A percentile compares a stretch with the other conserved stretches of the same genome.
Conservation (phyloP, 2,888 invertebrate genomes). For the Spodoptera exigua region DNA sequence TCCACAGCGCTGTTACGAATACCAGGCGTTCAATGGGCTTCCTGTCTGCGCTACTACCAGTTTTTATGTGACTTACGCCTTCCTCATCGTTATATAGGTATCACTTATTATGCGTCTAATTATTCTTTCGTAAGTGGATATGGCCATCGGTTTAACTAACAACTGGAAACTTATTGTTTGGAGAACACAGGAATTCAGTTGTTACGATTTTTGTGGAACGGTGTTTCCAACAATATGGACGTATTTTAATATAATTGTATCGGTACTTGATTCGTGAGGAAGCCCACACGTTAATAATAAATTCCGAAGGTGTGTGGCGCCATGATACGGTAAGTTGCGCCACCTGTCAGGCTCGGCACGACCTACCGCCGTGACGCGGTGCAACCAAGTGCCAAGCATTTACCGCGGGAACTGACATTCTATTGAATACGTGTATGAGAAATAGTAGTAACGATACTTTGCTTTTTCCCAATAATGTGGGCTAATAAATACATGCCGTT, state of each 20-base stretch:
- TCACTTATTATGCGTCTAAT: conserved; percentile 46
- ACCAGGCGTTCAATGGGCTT: conserved; percentile 42
- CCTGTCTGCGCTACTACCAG: conserved; percentile 44
- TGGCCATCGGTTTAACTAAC: conserved; percentile 29
- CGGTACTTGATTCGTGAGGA: conserved; percentile 45
- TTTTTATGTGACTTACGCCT: conserved; percentile 52
- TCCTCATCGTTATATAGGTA: conserved; percentile 52
- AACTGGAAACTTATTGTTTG: conserved; percentile 33
- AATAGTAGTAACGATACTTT: conserved; percentile 40
- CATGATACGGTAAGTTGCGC: conserved; percentile 53
- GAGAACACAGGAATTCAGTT: conserved; percentile 25
- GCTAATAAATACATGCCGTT: conserved; percentile 28
- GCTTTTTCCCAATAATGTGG: conserved; percentile 42
- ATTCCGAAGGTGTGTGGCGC: conserved; percentile 58
- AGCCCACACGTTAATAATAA: conserved; percentile 56
- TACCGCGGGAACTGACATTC: conserved; percentile 53
- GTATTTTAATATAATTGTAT: conserved; percentile 18
- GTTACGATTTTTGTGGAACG: conserved; percentile 7
- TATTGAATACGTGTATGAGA: conserved; percentile 48
- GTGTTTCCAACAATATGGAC: conserved; percentile 11
- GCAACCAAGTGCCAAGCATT: conserved; percentile 49
- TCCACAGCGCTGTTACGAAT: conserved; percentile 36
- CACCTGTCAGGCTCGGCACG: conserved; percentile 57
- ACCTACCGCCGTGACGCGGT: conserved; percentile 50
- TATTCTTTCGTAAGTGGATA: conserved; percentile 53